These are phyloP conservation scores for Podiceps cristatus DNA, from an alignment of 2,113 vertebrate genomes.

Conservation along the genomic window DNA sequence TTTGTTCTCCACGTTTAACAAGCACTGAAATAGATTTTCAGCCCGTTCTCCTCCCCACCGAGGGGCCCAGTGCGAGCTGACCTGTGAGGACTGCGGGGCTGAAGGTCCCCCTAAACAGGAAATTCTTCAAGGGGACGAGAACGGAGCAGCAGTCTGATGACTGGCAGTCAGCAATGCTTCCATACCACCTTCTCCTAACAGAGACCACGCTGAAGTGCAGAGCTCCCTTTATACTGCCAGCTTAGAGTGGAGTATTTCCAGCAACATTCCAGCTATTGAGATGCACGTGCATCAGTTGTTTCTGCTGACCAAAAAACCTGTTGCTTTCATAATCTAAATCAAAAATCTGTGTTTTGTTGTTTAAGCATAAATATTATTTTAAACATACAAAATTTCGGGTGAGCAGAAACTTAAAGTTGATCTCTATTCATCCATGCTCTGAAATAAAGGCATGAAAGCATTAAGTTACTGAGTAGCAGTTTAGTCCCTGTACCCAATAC, in stretches of 20 bases:
- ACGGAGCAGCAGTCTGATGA: not conserved
- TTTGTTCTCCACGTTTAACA: not conserved
- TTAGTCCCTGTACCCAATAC: not conserved
- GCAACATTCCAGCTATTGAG: not conserved
- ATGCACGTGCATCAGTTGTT: not conserved
- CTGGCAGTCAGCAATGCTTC: not conserved
- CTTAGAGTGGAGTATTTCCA: not conserved
- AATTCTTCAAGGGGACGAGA: not conserved
- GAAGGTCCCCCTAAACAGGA: not conserved
- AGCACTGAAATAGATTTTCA: not conserved
- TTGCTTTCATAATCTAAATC: not conserved
- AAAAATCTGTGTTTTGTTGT: not conserved
- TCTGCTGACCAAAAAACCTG: not conserved
- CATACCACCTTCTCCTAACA: not conserved
- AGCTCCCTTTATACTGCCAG: rapidly evolving
- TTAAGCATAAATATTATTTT: not conserved
- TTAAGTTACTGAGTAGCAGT: not conserved
- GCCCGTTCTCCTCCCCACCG: not conserved
- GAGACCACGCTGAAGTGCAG: rapidly evolving
- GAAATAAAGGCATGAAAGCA: not conserved
- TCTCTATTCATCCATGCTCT: not conserved
- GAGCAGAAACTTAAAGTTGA: not conserved
- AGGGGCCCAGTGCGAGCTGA: not conserved
- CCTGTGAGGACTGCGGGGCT: not conserved
- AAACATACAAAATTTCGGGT: not conserved